Evolutionary conservation across 2,113 vertebrate species (phyloP).

Genomic region (Hyperoodon ampullatus): DNA sequence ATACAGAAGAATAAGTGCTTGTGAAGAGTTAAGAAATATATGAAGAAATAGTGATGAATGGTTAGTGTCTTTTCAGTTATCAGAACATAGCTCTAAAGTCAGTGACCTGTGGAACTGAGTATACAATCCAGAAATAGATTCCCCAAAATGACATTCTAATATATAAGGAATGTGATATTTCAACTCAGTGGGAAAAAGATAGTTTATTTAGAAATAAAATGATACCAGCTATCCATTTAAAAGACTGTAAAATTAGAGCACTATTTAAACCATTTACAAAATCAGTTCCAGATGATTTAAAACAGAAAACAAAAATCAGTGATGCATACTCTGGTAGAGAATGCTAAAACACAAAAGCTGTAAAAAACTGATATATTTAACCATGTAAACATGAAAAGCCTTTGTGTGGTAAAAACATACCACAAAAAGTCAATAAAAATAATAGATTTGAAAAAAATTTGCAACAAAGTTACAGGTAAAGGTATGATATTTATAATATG

Average conservation of each 20-base stretch:
- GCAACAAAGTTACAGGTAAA: not conserved
- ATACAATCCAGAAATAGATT: not conserved
- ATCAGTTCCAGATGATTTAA: slow-evolving; percentile 25
- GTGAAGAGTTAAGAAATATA: not conserved
- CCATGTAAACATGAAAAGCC: not conserved
- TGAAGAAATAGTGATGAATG: not conserved
- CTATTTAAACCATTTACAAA: slow-evolving; percentile 38
- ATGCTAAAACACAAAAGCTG: not conserved
- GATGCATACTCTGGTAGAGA: not conserved
- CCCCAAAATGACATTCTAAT: not conserved
- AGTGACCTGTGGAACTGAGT: not conserved
- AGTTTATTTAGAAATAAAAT: slow-evolving; percentile 39
- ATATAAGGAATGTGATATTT: not conserved
- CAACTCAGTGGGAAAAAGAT: not conserved
- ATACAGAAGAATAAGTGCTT: not conserved
- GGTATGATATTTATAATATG: not conserved
- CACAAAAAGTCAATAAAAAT: not conserved
- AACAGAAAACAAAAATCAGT: slow-evolving; percentile 42
- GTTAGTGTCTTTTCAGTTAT: not conserved
- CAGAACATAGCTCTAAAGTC: not conserved
- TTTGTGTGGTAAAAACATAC: not conserved
- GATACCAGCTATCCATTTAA: not conserved
- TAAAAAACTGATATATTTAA: not conserved
- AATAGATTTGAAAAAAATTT: not conserved
- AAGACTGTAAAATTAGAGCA: not conserved